phyloP scores from a whole-genome alignment of 2,797 vertebrate genomes.

The Pygocentrus nattereri region DNA sequence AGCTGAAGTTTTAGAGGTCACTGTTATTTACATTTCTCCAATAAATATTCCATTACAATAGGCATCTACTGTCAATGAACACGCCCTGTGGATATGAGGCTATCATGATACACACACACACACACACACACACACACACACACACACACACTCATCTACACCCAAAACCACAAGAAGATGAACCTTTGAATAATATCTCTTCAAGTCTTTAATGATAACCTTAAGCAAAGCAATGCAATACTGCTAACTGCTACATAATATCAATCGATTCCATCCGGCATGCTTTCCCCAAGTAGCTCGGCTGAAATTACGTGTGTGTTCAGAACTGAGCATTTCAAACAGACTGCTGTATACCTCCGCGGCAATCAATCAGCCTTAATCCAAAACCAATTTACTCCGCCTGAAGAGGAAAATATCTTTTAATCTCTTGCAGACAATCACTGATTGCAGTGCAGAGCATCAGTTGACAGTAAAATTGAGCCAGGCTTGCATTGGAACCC shows the following conservation, averaged over 20 bases:
- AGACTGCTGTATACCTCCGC: conserved; percentile 75
- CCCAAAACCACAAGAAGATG: conserved; percentile 52
- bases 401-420: conserved; percentile 83
- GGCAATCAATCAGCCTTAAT: conserved; percentile 83
- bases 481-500: conserved; percentile 62
- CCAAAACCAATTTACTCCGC: conserved; percentile 83
- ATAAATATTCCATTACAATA: conserved; percentile 43
- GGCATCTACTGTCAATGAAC: conserved; percentile 40
- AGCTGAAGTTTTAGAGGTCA: conserved; percentile 46
- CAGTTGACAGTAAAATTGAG: conserved; percentile 76
- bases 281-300: conserved; percentile 75
- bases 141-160: conserved; percentile 38
- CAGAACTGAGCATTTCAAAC: conserved; percentile 75
- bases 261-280: conserved; percentile 73
- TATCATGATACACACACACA: conserved; percentile 37
- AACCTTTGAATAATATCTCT: conserved; percentile 67
- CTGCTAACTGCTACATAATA: conserved; percentile 73
- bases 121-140: conserved; percentile 41
- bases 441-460: conserved; percentile 74
- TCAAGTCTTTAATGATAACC: conserved; percentile 72
- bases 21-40: conserved; percentile 45
- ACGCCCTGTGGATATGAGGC: conserved; percentile 20
- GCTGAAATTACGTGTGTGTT: conserved; percentile 75
- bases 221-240: conserved; percentile 65
- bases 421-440: conserved; percentile 80